phyloP scores from a whole-genome alignment of 2,113 vertebrate genomes.

The Struthio camelus region DNA sequence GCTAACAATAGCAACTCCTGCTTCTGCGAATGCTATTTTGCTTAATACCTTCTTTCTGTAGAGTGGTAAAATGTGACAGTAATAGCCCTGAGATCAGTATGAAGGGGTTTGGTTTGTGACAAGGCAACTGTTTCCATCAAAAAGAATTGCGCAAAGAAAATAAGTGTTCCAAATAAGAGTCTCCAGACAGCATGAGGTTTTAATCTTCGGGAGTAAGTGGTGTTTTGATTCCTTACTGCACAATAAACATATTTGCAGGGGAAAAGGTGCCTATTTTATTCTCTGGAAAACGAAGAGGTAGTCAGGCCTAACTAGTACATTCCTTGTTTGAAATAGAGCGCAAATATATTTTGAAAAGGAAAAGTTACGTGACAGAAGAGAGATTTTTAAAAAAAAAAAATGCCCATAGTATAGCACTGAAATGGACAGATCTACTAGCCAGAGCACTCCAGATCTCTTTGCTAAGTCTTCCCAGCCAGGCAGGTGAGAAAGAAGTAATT shows the following conservation, averaged over 20 bases:
- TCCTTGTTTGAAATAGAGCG: not conserved
- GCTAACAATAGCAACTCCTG: constrained; percentile 73
- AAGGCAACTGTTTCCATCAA: constrained; percentile 61
- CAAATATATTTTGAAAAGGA: not conserved
- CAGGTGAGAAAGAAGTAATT: not conserved
- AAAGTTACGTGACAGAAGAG: not conserved
- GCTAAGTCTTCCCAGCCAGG: not conserved
- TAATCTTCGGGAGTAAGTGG: constrained; percentile 59
- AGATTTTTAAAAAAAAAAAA: not conserved
- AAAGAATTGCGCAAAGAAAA: constrained; percentile 55
- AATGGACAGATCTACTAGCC: not conserved
- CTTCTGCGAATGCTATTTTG: constrained; percentile 69
- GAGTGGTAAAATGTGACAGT: constrained; percentile 68
- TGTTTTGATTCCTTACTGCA: constrained; percentile 63
- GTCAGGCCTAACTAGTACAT: not conserved
- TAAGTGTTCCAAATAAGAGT: constrained; percentile 53
- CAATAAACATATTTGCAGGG: constrained; percentile 48
- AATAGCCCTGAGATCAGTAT: constrained; percentile 55
- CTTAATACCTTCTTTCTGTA: constrained; percentile 71
- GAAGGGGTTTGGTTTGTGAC: constrained; percentile 63
- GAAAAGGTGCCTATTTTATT: constrained; percentile 35
- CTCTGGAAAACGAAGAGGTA: not conserved
- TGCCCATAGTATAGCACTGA: fast-evolving
- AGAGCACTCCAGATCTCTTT: not conserved
- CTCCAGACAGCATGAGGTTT: constrained; percentile 51